Evolutionary conservation across 2,888 invertebrate species (phyloP).

Genomic region (Pristionchus fissidentatus): DNA sequence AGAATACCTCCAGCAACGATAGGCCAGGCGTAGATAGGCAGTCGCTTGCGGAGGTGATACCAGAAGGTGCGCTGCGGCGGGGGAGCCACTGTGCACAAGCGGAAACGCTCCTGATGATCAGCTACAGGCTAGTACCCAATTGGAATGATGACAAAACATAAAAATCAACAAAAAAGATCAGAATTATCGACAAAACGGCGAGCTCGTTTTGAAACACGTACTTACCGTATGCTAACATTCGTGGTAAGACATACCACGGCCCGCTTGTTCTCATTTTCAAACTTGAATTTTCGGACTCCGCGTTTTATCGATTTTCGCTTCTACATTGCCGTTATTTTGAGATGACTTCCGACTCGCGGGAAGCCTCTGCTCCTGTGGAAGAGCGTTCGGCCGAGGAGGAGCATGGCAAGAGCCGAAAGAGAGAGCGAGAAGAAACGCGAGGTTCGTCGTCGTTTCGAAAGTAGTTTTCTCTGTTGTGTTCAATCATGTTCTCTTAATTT

Average conservation of each 20-base stretch:
- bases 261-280: neutral
- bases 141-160: neutral
- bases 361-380: constrained; percentile 41
- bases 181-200: neutral
- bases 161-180: neutral
- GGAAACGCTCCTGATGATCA: neutral
- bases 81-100: constrained; percentile 46
- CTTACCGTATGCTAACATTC: neutral
- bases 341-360: constrained; percentile 42
- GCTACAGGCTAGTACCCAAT: too few relatives aligned
- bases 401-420: neutral
- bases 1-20: constrained; percentile 59
- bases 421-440: constrained; percentile 27
- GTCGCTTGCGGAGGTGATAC: constrained; percentile 58
- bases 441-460: neutral
- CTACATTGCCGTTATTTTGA: neutral
- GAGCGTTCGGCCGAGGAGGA: constrained; percentile 30
- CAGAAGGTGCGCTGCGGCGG: constrained; percentile 49
- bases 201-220: neutral
- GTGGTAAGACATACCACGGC: neutral
- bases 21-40: constrained; percentile 64
- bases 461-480: neutral
- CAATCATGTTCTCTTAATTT: neutral
- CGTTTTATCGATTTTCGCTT: neutral
- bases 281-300: neutral